phyloP scores from a whole-genome alignment of 2,113 vertebrate genomes.

The Promerops cafer region DNA sequence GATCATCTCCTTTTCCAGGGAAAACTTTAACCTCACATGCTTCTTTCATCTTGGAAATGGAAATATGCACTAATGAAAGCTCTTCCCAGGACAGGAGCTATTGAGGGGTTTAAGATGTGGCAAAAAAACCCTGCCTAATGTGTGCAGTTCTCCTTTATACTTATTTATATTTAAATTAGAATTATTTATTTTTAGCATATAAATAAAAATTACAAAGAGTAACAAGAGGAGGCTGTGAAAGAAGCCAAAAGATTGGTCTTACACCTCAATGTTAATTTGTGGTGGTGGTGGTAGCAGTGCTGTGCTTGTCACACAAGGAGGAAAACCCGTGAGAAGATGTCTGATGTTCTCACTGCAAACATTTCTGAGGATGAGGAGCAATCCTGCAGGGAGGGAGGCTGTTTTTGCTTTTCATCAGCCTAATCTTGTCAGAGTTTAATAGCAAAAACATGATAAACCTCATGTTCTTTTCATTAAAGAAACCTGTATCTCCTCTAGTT shows the following conservation, averaged over 20 bases:
- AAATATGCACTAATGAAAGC: constrained; percentile 1
- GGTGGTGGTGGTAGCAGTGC: neutral
- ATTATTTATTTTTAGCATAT: neutral
- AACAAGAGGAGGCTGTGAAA: neutral
- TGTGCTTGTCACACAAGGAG: neutral
- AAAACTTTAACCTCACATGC: constrained; percentile 12
- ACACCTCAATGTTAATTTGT: neutral
- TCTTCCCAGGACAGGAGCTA: neutral
- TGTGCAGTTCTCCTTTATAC: neutral
- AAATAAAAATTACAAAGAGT: neutral
- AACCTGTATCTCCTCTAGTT: neutral
- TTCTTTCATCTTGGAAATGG: constrained; percentile 51
- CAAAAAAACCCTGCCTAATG: neutral
- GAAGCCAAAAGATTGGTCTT: neutral
- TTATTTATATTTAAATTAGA: neutral
- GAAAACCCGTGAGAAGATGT: neutral
- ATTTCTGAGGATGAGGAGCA: neutral
- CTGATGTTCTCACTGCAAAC: neutral
- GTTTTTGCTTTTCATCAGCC: constrained; percentile 27
- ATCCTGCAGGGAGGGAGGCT: neutral
- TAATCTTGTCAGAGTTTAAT: neutral
- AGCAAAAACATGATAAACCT: constrained; percentile 12
- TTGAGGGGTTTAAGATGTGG: neutral
- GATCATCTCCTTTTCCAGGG: constrained; percentile 47
- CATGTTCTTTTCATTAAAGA: constrained; percentile 20